Conservation (phyloP, 1,140 invertebrate genomes). For the Meloidogyne floridensis region DNA sequence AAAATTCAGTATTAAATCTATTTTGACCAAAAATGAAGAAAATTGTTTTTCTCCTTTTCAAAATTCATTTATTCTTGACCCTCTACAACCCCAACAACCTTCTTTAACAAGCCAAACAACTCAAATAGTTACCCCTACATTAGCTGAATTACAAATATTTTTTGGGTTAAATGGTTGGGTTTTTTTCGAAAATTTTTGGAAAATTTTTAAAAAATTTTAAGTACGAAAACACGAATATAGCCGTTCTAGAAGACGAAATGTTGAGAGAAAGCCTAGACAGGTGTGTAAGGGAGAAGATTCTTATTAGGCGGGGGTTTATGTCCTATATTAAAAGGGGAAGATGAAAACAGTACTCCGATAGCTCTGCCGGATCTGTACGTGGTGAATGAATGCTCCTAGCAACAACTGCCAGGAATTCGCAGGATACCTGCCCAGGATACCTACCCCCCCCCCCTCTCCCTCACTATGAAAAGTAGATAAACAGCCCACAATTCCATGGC, state of each 20-base stretch:
- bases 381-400: too few relatives aligned
- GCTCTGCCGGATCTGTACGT: too few relatives aligned
- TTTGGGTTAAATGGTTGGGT: conserved; percentile 22
- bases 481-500: too few relatives aligned
- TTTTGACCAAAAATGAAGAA: background rate
- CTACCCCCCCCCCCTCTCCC: too few relatives aligned
- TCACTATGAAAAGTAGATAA: too few relatives aligned
- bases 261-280: conserved; percentile 88
- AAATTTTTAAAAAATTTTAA: conserved; percentile 66
- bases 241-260: conserved; percentile 78
- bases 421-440: too few relatives aligned
- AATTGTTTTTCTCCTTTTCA: background rate
- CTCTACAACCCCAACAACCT: background rate
- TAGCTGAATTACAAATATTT: conserved; percentile 35
- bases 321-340: too few relatives aligned
- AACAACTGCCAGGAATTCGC: too few relatives aligned
- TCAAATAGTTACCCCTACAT: conserved; percentile 20
- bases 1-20: background rate
- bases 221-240: conserved; percentile 78
- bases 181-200: background rate
- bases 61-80: background rate
- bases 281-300: background rate
- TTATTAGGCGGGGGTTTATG: too few relatives aligned
- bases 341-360: too few relatives aligned
- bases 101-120: background rate